phyloP scores from a whole-genome alignment of 2,113 vertebrate species.

The Oncorhynchus nerka region DNA sequence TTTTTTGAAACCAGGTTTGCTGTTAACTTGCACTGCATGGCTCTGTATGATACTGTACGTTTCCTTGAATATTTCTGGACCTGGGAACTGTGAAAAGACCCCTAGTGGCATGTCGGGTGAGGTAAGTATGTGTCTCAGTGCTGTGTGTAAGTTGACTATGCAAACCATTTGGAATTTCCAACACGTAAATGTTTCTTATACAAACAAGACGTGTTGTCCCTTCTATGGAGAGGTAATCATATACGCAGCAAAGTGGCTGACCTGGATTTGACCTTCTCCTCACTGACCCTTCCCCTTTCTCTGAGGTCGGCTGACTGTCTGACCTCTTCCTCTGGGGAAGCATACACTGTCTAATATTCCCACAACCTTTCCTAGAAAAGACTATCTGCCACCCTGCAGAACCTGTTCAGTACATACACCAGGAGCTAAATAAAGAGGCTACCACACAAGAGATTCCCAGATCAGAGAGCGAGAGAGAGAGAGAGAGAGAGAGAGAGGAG shows the following conservation, averaged over 20 bases:
- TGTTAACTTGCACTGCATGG: too few relatives aligned
- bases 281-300: slow-evolving; percentile 27
- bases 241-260: not conserved
- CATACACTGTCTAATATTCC: slow-evolving; percentile 16
- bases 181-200: too few relatives aligned
- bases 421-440: slow-evolving; percentile 42
- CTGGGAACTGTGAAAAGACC: too few relatives aligned
- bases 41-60: too few relatives aligned
- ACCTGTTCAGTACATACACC: not conserved
- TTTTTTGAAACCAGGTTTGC: too few relatives aligned
- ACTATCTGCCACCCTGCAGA: slow-evolving; percentile 13
- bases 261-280: slow-evolving; percentile 25
- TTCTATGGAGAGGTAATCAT: not conserved
- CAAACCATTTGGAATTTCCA: too few relatives aligned
- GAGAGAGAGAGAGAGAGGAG: too few relatives aligned
- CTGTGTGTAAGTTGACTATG: too few relatives aligned
- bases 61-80: too few relatives aligned
- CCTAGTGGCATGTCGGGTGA: too few relatives aligned
- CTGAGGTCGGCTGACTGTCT: slow-evolving; percentile 21
- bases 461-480: not conserved
- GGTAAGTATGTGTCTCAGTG: too few relatives aligned
- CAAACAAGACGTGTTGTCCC: too few relatives aligned
- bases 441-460: slow-evolving; percentile 13
- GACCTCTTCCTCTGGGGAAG: slow-evolving; percentile 29
- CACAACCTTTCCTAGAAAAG: slow-evolving; percentile 31